Evolutionary conservation across 2,888 invertebrate species (phyloP).

Genomic region (Cephonodes hylas): DNA sequence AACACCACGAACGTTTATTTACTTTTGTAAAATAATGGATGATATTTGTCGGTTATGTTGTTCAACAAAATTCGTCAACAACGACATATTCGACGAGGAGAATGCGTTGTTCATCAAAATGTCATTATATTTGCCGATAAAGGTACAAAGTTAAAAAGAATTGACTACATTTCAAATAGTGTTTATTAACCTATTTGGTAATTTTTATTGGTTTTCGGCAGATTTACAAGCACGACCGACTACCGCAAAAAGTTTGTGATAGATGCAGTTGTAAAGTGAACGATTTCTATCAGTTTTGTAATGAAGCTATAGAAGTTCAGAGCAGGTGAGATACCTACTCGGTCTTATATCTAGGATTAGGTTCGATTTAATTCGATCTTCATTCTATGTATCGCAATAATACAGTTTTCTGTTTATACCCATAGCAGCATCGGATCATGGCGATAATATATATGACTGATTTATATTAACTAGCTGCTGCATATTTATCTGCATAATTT

Average conservation of each 20-base stretch:
- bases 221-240: conserved; percentile 84
- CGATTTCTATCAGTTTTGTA: conserved; percentile 86
- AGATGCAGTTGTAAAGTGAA: conserved; percentile 87
- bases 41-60: conserved; percentile 72
- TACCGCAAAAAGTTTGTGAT: conserved; percentile 87
- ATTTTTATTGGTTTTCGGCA: conserved; percentile 48
- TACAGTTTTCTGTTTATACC: too few relatives aligned
- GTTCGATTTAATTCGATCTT: too few relatives aligned
- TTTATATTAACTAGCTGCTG: too few relatives aligned
- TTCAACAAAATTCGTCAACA: conserved; percentile 80
- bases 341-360: too few relatives aligned
- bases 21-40: conserved; percentile 56
- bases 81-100: conserved; percentile 85
- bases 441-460: too few relatives aligned
- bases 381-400: too few relatives aligned
- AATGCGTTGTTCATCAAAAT: conserved; percentile 86
- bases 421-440: too few relatives aligned
- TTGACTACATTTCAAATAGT: conserved; percentile 23
- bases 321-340: conserved; percentile 67
- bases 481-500: too few relatives aligned
- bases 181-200: conserved; percentile 35
- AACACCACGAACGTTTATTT: conserved; percentile 44
- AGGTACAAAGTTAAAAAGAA: conserved; percentile 72
- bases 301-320: conserved; percentile 84
- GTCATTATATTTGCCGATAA: conserved; percentile 86